Base-by-base conservation (phyloP, 2,888 invertebrate species). In the Dynastes hyllus region DNA sequence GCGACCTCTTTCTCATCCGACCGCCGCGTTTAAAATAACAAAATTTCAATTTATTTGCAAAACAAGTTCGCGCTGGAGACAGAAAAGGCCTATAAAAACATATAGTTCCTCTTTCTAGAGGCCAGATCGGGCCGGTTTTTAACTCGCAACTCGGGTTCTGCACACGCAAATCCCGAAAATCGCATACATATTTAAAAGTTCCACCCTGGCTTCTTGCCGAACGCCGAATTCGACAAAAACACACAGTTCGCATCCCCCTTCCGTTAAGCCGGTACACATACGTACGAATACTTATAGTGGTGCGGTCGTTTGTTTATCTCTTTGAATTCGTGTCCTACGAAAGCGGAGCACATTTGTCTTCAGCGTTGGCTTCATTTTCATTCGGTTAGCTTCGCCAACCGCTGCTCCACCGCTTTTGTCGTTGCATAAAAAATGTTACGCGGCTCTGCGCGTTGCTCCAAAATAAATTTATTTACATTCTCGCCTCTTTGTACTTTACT, bases 1-100 rank as follows among this genome's bases (percentile, higher is more conserved):
- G 40, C 58, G 22, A 55, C 55, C 71, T 58, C 73, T 58, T 73
- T 73, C 73, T 58, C 73, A 73, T 58, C 58, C 73, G 45, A 40
- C 78, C 63, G 76, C 78, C 69, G 80, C 32, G 78, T 81, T 81
- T 82, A 81, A 81, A 81, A 82, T 81, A 81, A 82, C 82, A 81
- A 81, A 81, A 81, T 81, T 82, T 82, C 81, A 81, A 82, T 82
- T 82, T 82, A 82, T 82, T 82, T 82, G 81, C 82, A 82, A 73
- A 82, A 82, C 81, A 82, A 81, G 81, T 81, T 76, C 78, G 58
- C 58, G 22, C 69, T 9, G 66, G 40, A 29, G 61, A 73, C 73
- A 76, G 77, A 58, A 63, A 77, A 77, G 22, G 61, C 79, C 81
- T 82, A 79, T 80, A 80, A 82, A 82, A 82, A 80, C 80, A 80